These are phyloP conservation scores for Podarcis siculus DNA, from an alignment of 2,797 vertebrate species.

Conservation along the genomic window DNA sequence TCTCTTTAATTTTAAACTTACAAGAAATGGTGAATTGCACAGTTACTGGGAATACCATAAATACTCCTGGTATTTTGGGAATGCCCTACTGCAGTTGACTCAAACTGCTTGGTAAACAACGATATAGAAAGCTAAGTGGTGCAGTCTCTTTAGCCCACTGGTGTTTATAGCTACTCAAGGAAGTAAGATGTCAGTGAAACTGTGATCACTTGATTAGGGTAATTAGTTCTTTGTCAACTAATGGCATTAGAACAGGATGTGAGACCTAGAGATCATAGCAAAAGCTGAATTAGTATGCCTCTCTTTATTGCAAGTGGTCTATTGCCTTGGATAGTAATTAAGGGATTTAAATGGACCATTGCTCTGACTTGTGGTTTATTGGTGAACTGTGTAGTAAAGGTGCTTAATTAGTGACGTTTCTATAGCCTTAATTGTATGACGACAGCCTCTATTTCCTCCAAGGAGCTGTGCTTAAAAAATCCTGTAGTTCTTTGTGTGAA, in stretches of 20 bases:
- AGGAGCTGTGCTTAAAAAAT: not conserved
- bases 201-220: constrained; percentile 83
- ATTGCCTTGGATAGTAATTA: constrained; percentile 79
- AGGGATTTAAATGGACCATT: constrained; percentile 66
- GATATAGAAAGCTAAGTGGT: constrained; percentile 76
- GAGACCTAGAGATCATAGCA: constrained; percentile 75
- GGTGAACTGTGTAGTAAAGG: constrained; percentile 51
- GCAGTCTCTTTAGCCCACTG: constrained; percentile 72
- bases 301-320: constrained; percentile 68
- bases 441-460: constrained; percentile 67
- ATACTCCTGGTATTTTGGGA: constrained; percentile 64
- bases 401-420: constrained; percentile 58
- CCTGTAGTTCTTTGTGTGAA: constrained; percentile 38
- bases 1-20: not conserved
- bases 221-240: constrained; percentile 85
- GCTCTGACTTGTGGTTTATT: constrained; percentile 67
- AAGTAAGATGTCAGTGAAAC: constrained; percentile 85
- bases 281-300: constrained; percentile 57
- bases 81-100: constrained; percentile 60
- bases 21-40: not conserved
- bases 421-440: constrained; percentile 50
- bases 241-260: constrained; percentile 87
- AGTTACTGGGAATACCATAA: constrained; percentile 50
- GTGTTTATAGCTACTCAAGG: constrained; percentile 86
- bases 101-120: constrained; percentile 84